Evolutionary conservation across 2,113 vertebrate species (phyloP).

Genomic region (Neomonachus schauinslandi): DNA sequence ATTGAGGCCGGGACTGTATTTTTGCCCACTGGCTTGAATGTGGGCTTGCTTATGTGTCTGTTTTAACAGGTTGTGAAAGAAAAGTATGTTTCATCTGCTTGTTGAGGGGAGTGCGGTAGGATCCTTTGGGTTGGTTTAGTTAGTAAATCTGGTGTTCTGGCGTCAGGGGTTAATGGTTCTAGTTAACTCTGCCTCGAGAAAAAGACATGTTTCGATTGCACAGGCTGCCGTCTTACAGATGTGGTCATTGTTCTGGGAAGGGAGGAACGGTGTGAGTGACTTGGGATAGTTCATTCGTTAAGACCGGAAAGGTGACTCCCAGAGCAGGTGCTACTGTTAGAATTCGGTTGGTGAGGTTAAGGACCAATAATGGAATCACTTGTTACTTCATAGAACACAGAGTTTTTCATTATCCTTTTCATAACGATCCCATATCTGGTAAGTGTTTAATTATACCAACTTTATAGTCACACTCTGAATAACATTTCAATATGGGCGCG

Average conservation of each 20-base stretch:
- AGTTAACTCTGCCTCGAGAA: constrained; percentile 37
- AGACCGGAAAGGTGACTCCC: neutral
- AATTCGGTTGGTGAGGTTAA: neutral
- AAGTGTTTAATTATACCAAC: neutral
- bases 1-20: neutral
- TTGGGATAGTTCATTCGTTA: neutral
- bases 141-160: neutral
- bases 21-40: neutral
- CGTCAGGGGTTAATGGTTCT: constrained; percentile 5
- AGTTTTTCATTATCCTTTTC: constrained; percentile 8
- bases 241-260: neutral
- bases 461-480: neutral
- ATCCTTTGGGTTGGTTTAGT: neutral
- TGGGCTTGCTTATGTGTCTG: constrained; percentile 20
- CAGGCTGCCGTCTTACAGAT: neutral
- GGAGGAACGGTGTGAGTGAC: neutral
- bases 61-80: constrained; percentile 27
- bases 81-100: constrained; percentile 18
- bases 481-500: neutral
- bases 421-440: neutral
- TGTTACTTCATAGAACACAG: neutral
- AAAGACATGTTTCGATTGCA: neutral
- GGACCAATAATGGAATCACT: neutral
- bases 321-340: neutral
- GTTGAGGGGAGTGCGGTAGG: neutral